A percentile compares a stretch with the other conserved stretches of the same genome.
Evolutionary conservation across 1,140 invertebrate species (phyloP).

Genomic region (Trissolcus basalis): DNA sequence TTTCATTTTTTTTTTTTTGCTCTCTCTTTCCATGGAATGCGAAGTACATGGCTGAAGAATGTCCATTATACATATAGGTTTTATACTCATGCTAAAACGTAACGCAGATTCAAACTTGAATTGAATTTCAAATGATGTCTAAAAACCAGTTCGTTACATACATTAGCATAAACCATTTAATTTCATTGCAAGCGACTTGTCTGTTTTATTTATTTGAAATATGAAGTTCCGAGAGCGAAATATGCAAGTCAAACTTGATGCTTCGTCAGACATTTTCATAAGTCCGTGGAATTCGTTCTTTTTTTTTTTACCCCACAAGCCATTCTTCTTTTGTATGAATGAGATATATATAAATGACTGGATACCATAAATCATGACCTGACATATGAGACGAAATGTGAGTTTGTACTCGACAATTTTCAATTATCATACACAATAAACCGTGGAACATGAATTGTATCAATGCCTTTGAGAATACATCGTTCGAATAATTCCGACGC

Average conservation of each 20-base stretch:
- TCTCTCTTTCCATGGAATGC: constrained; percentile 17
- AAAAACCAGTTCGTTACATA: constrained; percentile 19
- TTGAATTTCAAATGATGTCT: constrained; percentile 26
- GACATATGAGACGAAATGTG: constrained; percentile 41
- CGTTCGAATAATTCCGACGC: constrained; percentile 28
- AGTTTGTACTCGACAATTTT: constrained; percentile 61
- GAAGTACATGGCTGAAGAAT: constrained; percentile 19
- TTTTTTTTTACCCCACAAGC: constrained; percentile 8
- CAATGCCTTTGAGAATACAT: constrained; percentile 61
- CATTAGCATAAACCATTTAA: constrained; percentile 6
- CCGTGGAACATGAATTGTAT: constrained; percentile 55
- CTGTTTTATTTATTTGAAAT: neutral
- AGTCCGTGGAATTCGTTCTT: neutral
- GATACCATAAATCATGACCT: constrained; percentile 39
- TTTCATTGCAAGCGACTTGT: neutral
- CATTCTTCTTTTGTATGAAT: constrained; percentile 5
- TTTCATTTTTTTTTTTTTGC: constrained; percentile 38
- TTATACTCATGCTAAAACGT: constrained; percentile 32
- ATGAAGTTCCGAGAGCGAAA: neutral
- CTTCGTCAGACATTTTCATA: constrained; percentile 1
- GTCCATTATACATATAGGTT: constrained; percentile 26
- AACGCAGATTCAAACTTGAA: constrained; percentile 25
- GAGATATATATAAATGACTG: neutral
- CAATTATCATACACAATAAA: constrained; percentile 68
- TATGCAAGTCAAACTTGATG: neutral